These are phyloP conservation scores for Aphis craccivora DNA, from an alignment of 1,140 invertebrate species.

Conservation along the genomic window DNA sequence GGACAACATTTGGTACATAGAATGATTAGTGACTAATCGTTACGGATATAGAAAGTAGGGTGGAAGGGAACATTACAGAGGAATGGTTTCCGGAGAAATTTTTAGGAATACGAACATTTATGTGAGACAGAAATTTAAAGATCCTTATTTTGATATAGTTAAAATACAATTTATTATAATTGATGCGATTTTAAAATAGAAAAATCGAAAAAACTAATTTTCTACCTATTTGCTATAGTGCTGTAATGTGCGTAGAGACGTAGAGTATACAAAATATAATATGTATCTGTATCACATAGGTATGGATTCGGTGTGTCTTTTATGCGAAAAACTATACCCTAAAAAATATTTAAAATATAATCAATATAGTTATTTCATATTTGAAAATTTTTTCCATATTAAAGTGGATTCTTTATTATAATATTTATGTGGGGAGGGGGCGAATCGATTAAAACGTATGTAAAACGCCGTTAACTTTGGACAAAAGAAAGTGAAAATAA, in stretches of 20 bases:
- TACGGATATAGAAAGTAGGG: background rate
- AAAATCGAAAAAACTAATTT: background rate
- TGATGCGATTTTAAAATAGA: background rate
- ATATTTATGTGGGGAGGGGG: background rate
- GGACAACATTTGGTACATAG: background rate
- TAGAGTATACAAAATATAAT: background rate
- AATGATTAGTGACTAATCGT: too few relatives aligned
- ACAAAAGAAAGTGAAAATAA: conserved; percentile 47
- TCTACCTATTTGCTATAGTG: background rate
- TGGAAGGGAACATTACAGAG: background rate
- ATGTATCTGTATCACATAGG: background rate
- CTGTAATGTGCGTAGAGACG: background rate
- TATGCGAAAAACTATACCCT: background rate
- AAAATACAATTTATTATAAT: conserved; percentile 12
- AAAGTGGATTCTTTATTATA: conserved; percentile 35
- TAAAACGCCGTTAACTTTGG: background rate
- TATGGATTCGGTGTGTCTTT: background rate
- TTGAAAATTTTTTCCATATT: background rate
- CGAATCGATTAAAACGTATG: conserved; percentile 43
- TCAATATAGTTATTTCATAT: background rate
- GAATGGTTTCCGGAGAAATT: background rate
- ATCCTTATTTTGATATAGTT: background rate
- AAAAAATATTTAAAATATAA: background rate
- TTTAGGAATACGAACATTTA: background rate
- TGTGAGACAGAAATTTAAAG: background rate